Percentiles rank a stretch among this genome's conserved stretches.
phyloP scores from a whole-genome alignment of 2,113 vertebrate genomes.

The Etheostoma spectabile region DNA sequence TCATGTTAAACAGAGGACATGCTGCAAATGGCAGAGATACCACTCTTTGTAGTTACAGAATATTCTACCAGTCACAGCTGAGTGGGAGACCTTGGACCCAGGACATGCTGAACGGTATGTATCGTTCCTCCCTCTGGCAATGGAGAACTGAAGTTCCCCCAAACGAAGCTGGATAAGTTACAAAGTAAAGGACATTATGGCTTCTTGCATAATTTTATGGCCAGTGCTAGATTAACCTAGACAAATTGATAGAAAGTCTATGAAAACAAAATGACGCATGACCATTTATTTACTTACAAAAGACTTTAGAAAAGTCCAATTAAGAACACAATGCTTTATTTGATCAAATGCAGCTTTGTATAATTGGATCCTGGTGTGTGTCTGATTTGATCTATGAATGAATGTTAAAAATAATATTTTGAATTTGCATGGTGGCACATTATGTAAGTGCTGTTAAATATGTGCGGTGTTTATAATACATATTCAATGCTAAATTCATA shows the following conservation, averaged over 20 bases:
- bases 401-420: neutral
- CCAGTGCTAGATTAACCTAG: neutral
- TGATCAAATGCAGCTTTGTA: neutral
- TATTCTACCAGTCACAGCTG: neutral
- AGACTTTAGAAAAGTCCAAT: neutral
- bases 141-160: neutral
- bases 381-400: neutral
- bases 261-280: neutral
- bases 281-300: neutral
- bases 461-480: too few relatives aligned
- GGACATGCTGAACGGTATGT: neutral
- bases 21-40: neutral
- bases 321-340: neutral
- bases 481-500: too few relatives aligned
- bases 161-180: neutral
- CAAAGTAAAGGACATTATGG: neutral
- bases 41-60: neutral
- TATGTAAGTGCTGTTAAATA: too few relatives aligned
- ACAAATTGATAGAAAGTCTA: neutral
- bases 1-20: constrained; percentile 11
- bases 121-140: too few relatives aligned
- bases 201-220: neutral
- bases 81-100: too few relatives aligned
- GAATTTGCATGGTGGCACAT: neutral
- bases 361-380: neutral